Evolutionary conservation across 2,797 vertebrate genomes (phyloP).

Genomic region (Crenuchus spilurus): DNA sequence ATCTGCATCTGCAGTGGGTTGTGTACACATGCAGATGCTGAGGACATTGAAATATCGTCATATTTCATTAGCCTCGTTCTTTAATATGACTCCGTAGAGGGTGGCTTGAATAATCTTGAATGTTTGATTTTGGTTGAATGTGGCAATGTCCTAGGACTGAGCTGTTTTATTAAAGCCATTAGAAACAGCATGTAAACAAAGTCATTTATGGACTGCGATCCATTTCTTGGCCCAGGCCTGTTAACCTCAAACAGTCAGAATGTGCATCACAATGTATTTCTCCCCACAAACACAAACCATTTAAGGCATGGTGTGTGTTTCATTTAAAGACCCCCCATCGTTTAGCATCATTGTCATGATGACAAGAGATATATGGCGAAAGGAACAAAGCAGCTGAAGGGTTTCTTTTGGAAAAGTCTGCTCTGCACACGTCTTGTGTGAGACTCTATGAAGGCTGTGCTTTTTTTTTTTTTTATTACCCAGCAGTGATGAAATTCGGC

Average conservation of each 20-base stretch:
- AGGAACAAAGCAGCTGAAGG: slow-evolving; percentile 14
- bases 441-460: slow-evolving; percentile 54
- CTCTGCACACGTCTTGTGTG: slow-evolving; percentile 58
- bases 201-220: slow-evolving; percentile 10
- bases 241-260: not conserved
- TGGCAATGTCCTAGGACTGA: not conserved
- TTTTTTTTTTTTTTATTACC: slow-evolving; percentile 61
- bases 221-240: not conserved
- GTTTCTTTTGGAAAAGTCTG: slow-evolving; percentile 38
- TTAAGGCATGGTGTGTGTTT: slow-evolving; percentile 1
- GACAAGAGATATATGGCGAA: slow-evolving; percentile 16
- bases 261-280: slow-evolving; percentile 7
- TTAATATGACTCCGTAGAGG: not conserved
- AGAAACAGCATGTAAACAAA: slow-evolving; percentile 14
- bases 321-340: slow-evolving; percentile 20
- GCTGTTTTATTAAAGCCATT: slow-evolving; percentile 9
- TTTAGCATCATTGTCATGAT: slow-evolving; percentile 11
- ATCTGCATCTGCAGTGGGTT: not conserved
- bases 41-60: not conserved
- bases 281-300: slow-evolving; percentile 4
- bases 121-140: slow-evolving; percentile 24
- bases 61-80: slow-evolving; percentile 11
- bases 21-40: not conserved
- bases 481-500: slow-evolving; percentile 67
- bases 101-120: not conserved